Base-by-base conservation (phyloP, 2,113 vertebrate genomes). In the Zosterops hypoxanthus region DNA sequence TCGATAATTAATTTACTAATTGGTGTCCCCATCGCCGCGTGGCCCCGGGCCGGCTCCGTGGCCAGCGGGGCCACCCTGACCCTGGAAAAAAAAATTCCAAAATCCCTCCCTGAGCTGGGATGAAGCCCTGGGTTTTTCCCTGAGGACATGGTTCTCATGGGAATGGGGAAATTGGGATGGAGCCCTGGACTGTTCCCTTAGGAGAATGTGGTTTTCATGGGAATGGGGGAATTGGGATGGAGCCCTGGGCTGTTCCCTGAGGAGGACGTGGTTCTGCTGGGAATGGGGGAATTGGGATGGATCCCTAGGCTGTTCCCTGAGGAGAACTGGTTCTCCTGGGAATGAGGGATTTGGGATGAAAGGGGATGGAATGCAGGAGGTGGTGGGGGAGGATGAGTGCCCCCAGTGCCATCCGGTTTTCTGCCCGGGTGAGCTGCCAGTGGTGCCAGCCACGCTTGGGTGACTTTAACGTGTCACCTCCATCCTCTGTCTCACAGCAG, bases 1-100 rank as follows among this genome's bases (percentile, higher is more conserved):
- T 86, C 66, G 55, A 77, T 97, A 95, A 97, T 97, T 97, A 96
- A 97, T 97, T 95, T 78, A 56, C 95, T 98, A 97, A 97, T 97
- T 98, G 92, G 8, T 16, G 81, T 16, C 73, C 14, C 64, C 92
- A 49, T 73, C 3, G 11, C 80, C 47, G 17, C 2, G 4, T 1
- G 14, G 82, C 86, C 53, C 8, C 0, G 69, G 56, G 93, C 63
- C 75, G 18, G 76, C 63, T 9, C 56, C 2, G 0, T 24, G 14
- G 82, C 70, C 7, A 0, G 64, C 10, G 4, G 33, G 33, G 61
- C 88, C 88, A 50, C 36, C 61, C 82, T 25, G 88, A 68, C 72
- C 89, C 25, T 17, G 24, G 57, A 4, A 24, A n/a, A 60, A 36
- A 59, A 60, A 11, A 34, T 36, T 24, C 57, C 34, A 36, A 36